phyloP scores from a whole-genome alignment of 2,113 vertebrate species.

The Chitala chitala region DNA sequence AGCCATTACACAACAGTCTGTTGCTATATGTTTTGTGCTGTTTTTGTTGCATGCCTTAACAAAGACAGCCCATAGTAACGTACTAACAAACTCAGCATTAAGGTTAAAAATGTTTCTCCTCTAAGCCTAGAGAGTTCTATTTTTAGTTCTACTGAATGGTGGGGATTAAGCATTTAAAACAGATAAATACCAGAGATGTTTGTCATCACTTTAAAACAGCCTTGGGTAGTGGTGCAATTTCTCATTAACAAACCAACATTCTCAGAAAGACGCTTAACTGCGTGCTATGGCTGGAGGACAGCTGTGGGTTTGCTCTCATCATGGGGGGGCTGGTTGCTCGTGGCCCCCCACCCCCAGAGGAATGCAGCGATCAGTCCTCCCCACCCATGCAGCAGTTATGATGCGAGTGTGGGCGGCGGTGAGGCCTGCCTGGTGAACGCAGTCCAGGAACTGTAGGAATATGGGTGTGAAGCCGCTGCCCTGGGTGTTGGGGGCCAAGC shows the following conservation, averaged over 20 bases:
- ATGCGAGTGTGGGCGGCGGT: neutral
- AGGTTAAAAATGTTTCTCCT: neutral
- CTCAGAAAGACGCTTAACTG: neutral
- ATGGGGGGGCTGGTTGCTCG: neutral
- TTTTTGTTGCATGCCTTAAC: constrained; percentile 1
- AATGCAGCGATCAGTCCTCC: neutral
- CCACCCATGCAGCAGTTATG: no score
- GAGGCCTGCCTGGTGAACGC: constrained; percentile 87
- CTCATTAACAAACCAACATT: neutral
- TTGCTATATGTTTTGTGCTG: no score
- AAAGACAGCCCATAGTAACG: neutral
- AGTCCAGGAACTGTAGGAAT: constrained; percentile 95
- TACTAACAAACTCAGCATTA: neutral
- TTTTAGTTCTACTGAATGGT: neutral
- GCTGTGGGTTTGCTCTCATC: neutral
- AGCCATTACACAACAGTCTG: no score
- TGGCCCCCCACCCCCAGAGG: neutral
- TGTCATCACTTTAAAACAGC: neutral
- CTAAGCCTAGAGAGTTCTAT: neutral
- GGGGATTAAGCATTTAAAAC: constrained; percentile 5
- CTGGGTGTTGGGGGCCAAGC: constrained; percentile 81
- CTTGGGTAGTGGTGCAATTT: neutral
- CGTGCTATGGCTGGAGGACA: neutral
- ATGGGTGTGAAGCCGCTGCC: constrained; percentile 88
- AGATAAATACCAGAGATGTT: neutral